A percentile compares a stretch with the other conserved stretches of the same genome.
Evolutionary conservation across 2,888 invertebrate genomes (phyloP).

Genomic region (Meteorus colon): DNA sequence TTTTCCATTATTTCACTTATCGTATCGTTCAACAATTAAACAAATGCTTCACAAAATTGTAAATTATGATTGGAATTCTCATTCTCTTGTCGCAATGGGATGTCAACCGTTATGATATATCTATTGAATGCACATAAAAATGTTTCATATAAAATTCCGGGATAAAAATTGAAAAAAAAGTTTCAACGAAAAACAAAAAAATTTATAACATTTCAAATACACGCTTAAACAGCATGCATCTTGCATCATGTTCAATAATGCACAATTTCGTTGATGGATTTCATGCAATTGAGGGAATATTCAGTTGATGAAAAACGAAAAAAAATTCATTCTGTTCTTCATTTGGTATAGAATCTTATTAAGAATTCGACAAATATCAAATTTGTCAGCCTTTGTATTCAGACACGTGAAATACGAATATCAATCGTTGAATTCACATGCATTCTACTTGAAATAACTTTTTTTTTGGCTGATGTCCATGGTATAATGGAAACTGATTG

Average conservation of each 20-base stretch:
- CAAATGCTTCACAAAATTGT: not conserved
- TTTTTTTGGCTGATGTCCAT: too few relatives aligned
- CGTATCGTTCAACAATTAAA: not conserved
- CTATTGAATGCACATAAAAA: not conserved
- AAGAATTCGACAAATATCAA: too few relatives aligned
- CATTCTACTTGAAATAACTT: too few relatives aligned
- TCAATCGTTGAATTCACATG: too few relatives aligned
- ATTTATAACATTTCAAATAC: slow-evolving; percentile 15
- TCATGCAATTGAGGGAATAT: slow-evolving; percentile 5
- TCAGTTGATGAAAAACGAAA: too few relatives aligned
- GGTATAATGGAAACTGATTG: too few relatives aligned
- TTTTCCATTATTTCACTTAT: not conserved
- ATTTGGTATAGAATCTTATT: too few relatives aligned
- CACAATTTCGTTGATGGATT: not conserved
- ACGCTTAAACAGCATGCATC: slow-evolving; percentile 32
- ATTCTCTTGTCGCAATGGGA: not conserved
- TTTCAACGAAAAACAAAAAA: not conserved
- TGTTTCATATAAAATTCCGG: not conserved
- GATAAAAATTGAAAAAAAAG: not conserved
- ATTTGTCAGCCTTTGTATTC: too few relatives aligned
- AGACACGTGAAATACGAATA: too few relatives aligned
- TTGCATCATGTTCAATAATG: slow-evolving; percentile 1
- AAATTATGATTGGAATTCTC: not conserved
- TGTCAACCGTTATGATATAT: not conserved
- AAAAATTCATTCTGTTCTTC: too few relatives aligned